These are phyloP conservation scores for Heliconius sara DNA, from an alignment of 2,888 invertebrate species.

Conservation along the genomic window DNA sequence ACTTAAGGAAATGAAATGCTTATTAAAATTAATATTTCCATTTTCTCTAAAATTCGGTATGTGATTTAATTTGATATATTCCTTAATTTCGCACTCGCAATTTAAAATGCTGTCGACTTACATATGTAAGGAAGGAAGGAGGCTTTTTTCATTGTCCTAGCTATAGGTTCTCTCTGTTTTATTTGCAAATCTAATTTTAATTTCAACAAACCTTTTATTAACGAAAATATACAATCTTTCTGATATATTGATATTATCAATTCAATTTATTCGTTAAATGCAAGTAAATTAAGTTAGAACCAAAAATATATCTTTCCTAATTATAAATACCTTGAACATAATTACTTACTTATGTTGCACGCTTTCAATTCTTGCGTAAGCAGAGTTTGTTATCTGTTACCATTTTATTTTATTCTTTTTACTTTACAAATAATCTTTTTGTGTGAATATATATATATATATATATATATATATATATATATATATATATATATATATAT, in stretches of 20 bases:
- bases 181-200: background rate
- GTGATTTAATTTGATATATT: background rate
- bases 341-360: conserved; percentile 8
- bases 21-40: too few species aligned
- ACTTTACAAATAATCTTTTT: background rate
- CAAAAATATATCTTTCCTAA: background rate
- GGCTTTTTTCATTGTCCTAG: too few species aligned
- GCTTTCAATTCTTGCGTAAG: conserved; percentile 8
- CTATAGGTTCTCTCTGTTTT: background rate
- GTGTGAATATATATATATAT: too few species aligned
- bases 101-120: background rate
- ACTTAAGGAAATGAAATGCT: too few species aligned
- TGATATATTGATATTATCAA: background rate
- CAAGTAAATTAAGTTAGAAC: background rate
- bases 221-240: background rate
- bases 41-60: too few species aligned
- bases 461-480: too few species aligned
- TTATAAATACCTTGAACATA: conserved; percentile 4
- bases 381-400: background rate
- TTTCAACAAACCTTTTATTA: background rate
- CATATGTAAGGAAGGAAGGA: background rate
- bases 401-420: conserved; percentile 2
- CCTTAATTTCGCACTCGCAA: background rate
- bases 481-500: too few species aligned
- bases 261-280: background rate